Base-by-base conservation (phyloP, 2,113 vertebrate genomes). In the Oryzias woworae region DNA sequence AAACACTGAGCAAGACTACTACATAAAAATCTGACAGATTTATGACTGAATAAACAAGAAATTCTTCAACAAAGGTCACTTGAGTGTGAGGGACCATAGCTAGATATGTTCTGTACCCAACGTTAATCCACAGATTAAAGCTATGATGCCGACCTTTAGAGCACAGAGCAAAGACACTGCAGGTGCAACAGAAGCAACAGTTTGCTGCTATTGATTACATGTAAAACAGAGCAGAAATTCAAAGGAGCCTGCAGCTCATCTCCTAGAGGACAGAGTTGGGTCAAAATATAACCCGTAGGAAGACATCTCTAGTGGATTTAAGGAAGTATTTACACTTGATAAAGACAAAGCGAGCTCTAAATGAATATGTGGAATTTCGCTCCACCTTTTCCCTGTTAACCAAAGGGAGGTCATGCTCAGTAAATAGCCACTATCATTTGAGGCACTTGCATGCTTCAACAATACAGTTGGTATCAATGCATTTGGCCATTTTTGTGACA, bases 101-200 rank as follows among this genome's bases (percentile, higher is more conserved):
- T 57, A 41, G 59, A 41, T 58, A 71, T 31, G 62, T n/a, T 4
- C 43, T 41, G 57, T 54, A 67, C 66, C 70, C 36, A 41, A 47
- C 53, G 83, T 53, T 87, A 88, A 90, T 85, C 84, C 84, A 71
- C 58, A 53, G 79, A 62, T 90, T 90, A 86, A 58, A 59, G 63
- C 71, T 48, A 50, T 49, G 73, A 77, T 80, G 81, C 84, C 62
- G 54, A 51, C 72, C 52, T 69, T 60, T 28, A 45, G 48, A 73
- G 53, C 24, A 53, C 58, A 57, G 56, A 43, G 53, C 43, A 50
- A 70, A 55, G 26, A 23, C 44, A 20, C 51, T n/a, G 41, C 43
- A 53, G 54, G 36, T 45, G 62, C 24, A 44, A 51, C 42, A 55
- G 24, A 18, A 16, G 42, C 15, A 63, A 18, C 5, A 0, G 16